Evolutionary conservation across 2,797 vertebrate species (phyloP).

Genomic region (Eulemur albifrons): DNA sequence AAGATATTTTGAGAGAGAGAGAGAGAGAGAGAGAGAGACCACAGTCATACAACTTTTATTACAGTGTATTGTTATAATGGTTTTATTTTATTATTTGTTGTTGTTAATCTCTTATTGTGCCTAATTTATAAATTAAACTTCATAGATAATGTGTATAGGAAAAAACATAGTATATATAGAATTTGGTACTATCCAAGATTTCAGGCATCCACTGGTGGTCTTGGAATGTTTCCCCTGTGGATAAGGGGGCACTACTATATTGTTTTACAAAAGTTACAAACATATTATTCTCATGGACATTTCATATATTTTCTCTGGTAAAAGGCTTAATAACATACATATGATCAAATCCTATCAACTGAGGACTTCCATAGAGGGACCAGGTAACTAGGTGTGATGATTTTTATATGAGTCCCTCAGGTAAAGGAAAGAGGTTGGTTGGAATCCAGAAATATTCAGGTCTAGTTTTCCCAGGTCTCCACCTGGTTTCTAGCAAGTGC

Average conservation of each 20-base stretch:
- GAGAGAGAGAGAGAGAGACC: not conserved
- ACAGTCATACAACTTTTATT: not conserved
- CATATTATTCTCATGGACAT: not conserved
- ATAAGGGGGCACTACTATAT: not conserved
- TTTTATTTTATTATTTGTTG: not conserved
- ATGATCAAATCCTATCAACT: conserved; percentile 5
- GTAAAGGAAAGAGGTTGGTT: not conserved
- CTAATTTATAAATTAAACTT: not conserved
- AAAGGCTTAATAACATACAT: not conserved
- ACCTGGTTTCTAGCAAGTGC: not conserved
- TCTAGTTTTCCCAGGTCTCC: not conserved
- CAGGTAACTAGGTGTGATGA: not conserved
- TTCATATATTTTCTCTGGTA: not conserved
- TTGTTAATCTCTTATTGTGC: not conserved
- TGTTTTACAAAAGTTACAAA: not conserved
- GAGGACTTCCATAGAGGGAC: not conserved
- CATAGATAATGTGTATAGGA: not conserved
- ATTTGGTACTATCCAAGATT: not conserved
- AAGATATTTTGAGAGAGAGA: not conserved
- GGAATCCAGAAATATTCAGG: not conserved
- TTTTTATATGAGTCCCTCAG: not conserved
- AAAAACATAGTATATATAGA: not conserved
- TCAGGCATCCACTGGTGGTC: not conserved
- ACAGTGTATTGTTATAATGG: not conserved
- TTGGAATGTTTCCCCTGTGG: not conserved